phyloP scores from a whole-genome alignment of 2,797 vertebrate species.

The Psittacula derbiana region DNA sequence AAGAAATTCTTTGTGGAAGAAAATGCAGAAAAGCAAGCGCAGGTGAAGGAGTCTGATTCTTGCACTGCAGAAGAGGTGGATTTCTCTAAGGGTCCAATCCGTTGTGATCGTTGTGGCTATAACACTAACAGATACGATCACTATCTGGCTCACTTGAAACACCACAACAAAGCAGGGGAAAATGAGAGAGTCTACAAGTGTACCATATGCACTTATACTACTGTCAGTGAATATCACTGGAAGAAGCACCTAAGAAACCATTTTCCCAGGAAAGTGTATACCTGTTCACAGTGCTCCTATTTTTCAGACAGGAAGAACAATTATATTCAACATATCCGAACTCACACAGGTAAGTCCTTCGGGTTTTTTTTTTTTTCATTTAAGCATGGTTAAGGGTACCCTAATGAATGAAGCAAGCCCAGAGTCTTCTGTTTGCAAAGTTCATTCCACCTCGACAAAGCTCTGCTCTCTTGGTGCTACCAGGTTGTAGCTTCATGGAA shows the following conservation, averaged over 20 bases:
- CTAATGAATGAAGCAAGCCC: background rate
- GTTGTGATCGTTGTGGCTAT: constrained; percentile 95
- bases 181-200: constrained; percentile 92
- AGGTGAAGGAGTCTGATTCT: constrained; percentile 72
- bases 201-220: constrained; percentile 94
- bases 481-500: background rate
- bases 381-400: background rate
- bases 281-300: constrained; percentile 94
- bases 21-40: constrained; percentile 84
- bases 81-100: constrained; percentile 91
- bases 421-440: background rate
- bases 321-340: constrained; percentile 97
- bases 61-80: constrained; percentile 71
- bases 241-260: constrained; percentile 98
- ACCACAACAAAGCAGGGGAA: constrained; percentile 92
- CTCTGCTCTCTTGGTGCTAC: background rate
- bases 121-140: constrained; percentile 98
- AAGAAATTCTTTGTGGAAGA: constrained; percentile 92
- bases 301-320: constrained; percentile 98
- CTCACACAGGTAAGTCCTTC: constrained; percentile 87
- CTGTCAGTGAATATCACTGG: constrained; percentile 98
- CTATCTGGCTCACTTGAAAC: constrained; percentile 95
- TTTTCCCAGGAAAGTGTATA: constrained; percentile 96
- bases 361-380: background rate
- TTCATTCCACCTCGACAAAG: background rate